Evolutionary conservation across 1,140 invertebrate species (phyloP).

Genomic region (Cydia pomonella): DNA sequence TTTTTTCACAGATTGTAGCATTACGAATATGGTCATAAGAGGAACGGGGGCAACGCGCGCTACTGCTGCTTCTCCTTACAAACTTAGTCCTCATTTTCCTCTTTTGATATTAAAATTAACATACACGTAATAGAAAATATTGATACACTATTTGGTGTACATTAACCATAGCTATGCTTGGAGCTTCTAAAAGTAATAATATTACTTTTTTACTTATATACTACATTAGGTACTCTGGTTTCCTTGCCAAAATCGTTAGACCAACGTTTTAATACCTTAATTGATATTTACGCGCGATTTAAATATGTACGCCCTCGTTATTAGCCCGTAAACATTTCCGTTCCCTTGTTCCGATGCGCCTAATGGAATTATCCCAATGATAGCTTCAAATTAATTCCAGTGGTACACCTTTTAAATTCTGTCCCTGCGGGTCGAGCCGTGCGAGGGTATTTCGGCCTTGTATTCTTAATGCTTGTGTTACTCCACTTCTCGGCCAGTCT

Average conservation of each 20-base stretch:
- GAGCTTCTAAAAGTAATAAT: no score
- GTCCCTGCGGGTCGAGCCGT: conserved; percentile 41
- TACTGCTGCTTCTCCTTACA: no score
- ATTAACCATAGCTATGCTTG: no score
- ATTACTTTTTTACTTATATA: no score
- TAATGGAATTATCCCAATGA: conserved; percentile 63
- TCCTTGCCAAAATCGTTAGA: conserved; percentile 53
- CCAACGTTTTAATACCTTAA: not conserved
- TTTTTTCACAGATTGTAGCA: no score
- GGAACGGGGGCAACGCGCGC: no score
- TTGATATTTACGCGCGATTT: conserved; percentile 28
- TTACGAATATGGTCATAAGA: no score
- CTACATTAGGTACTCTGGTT: conserved; percentile 40
- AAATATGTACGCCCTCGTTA: conserved; percentile 51
- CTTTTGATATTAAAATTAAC: no score
- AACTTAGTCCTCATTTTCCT: no score
- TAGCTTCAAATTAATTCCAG: conserved; percentile 60
- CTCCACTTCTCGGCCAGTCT: not conserved
- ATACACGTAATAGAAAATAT: no score
- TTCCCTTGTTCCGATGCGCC: conserved; percentile 35
- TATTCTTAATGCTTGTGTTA: not conserved
- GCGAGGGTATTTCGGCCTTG: conserved; percentile 34
- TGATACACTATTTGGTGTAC: no score
- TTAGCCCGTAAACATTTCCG: conserved; percentile 58
- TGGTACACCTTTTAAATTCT: conserved; percentile 48